These are phyloP conservation scores for Liasis olivaceus DNA, from an alignment of 2,797 vertebrate genomes.

Conservation along the genomic window DNA sequence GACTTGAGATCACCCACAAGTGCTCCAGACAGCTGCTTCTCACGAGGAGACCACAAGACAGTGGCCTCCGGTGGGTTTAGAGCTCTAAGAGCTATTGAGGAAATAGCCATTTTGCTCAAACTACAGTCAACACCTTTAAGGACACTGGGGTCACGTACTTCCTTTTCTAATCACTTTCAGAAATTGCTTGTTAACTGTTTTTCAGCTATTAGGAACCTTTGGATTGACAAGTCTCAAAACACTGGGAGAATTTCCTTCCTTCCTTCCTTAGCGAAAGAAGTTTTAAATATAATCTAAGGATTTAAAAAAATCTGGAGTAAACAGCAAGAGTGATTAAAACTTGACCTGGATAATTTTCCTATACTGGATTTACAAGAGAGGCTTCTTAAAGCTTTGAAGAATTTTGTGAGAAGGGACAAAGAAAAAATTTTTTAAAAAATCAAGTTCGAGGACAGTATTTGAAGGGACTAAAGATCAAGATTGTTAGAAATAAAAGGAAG, in stretches of 20 bases:
- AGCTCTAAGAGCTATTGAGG: not conserved
- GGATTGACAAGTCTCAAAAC: not conserved
- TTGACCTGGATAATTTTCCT: too few species aligned
- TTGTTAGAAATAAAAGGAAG: too few species aligned
- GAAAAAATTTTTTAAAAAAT: too few species aligned
- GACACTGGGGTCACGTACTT: not conserved
- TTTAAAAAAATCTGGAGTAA: too few species aligned
- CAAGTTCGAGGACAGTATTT: too few species aligned
- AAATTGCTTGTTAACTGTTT: not conserved
- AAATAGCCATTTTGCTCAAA: not conserved
- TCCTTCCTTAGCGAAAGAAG: not conserved
- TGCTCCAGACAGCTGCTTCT: not conserved
- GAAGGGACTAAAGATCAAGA: too few species aligned
- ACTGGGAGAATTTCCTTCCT: not conserved
- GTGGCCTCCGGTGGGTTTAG: not conserved
- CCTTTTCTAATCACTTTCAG: not conserved
- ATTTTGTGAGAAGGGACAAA: too few species aligned
- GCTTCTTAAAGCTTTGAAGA: too few species aligned
- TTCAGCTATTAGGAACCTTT: not conserved
- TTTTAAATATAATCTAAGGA: too few species aligned
- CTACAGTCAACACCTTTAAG: not conserved
- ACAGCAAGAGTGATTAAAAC: too few species aligned
- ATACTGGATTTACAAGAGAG: too few species aligned
- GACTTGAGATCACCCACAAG: not conserved
- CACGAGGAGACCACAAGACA: not conserved